Conservation (phyloP, 92 coral and sea anemone genomes). For the Nematostella vectensis region DNA sequence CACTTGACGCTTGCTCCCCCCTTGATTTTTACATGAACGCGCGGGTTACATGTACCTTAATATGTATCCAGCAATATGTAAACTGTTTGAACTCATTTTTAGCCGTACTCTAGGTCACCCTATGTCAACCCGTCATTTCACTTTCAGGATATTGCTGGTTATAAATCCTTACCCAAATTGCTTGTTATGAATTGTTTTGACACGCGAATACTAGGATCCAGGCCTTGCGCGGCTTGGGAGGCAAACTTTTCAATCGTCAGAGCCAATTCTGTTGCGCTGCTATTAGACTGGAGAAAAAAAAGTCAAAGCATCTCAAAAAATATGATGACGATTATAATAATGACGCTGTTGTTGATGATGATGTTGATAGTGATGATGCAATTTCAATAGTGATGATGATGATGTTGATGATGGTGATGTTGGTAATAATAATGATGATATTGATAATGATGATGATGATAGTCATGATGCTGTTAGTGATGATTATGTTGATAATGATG, state of each 20-base stretch:
- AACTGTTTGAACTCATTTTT: too few species aligned
- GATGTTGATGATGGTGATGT: neutral
- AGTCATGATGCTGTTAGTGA: too few species aligned
- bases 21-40: too few species aligned
- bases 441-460: neutral
- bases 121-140: too few species aligned
- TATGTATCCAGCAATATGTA: too few species aligned
- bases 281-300: conserved; percentile 30
- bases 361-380: neutral
- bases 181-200: conserved; percentile 20
- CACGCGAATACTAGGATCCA: conserved; percentile 1
- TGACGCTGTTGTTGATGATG: too few species aligned
- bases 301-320: neutral
- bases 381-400: neutral
- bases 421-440: conserved; percentile 1
- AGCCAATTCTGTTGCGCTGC: conserved; percentile 36
- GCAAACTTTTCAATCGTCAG: conserved; percentile 34
- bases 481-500: too few species aligned
- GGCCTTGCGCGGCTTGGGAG: conserved; percentile 52
- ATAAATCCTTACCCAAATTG: conserved; percentile 32
- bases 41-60: too few species aligned
- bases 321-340: neutral
- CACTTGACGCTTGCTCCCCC: too few species aligned
- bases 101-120: too few species aligned
- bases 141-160: too few species aligned